Conservation (phyloP, 2,113 vertebrate genomes). For the Petroica traversi region DNA sequence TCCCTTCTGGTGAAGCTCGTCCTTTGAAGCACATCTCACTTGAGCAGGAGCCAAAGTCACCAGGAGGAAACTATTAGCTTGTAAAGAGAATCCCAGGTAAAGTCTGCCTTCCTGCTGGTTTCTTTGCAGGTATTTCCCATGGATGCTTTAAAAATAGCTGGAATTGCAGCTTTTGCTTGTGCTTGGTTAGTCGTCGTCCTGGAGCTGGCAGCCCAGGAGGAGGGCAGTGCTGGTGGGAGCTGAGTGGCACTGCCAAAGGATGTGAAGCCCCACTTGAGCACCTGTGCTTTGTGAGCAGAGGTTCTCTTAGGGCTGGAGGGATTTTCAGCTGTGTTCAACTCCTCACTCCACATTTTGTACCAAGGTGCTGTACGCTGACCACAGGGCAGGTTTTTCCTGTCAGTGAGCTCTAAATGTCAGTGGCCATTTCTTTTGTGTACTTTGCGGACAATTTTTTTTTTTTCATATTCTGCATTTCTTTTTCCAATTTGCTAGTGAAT, state of each 20-base stretch:
- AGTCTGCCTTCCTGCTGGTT: neutral
- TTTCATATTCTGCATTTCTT: neutral
- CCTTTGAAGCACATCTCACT: neutral
- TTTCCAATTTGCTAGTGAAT: neutral
- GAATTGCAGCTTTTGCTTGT: neutral
- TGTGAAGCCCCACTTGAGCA: neutral
- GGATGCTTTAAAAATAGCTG: neutral
- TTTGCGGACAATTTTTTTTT: neutral
- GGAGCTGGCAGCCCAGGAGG: neutral
- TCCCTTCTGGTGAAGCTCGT: neutral
- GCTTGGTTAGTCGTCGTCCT: neutral
- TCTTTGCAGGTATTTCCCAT: neutral
- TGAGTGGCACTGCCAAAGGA: neutral
- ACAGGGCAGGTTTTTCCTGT: neutral
- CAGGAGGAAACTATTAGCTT: neutral
- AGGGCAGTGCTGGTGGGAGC: neutral
- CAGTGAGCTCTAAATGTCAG: neutral
- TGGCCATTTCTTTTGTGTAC: neutral
- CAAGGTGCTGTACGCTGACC: fast-evolving
- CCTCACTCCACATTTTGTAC: fast-evolving
- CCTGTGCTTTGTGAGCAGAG: neutral
- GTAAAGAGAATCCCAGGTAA: neutral
- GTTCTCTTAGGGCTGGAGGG: fast-evolving
- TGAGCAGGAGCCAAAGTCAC: neutral
- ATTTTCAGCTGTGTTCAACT: neutral